These are phyloP conservation scores for Hipposideros larvatus DNA, from an alignment of 2,797 vertebrate genomes.

Conservation along the genomic window DNA sequence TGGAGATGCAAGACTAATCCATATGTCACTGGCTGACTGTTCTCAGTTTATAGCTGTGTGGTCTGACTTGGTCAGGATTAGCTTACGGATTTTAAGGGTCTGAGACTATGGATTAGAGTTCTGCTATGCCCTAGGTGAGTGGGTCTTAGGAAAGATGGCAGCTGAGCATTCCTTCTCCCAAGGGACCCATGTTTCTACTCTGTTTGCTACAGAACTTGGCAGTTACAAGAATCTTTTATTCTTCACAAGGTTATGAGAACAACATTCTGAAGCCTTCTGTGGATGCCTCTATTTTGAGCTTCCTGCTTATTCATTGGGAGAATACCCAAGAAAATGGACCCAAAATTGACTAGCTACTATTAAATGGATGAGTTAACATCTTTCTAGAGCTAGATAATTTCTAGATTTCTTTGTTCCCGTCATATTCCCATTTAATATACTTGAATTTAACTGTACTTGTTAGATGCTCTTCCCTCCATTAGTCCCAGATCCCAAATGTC, in stretches of 20 bases:
- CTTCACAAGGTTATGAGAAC: neutral
- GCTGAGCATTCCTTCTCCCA: neutral
- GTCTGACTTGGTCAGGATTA: slow-evolving; percentile 30
- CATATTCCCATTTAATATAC: slow-evolving; percentile 24
- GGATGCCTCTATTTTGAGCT: neutral
- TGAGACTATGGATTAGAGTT: neutral
- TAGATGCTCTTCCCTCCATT: neutral
- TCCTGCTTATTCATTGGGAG: slow-evolving; percentile 36
- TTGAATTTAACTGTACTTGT: neutral
- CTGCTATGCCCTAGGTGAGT: neutral
- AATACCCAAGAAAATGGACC: slow-evolving; percentile 2
- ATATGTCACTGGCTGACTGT: neutral
- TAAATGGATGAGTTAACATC: neutral
- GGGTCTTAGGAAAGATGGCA: neutral
- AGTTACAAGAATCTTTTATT: neutral
- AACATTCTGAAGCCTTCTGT: slow-evolving; percentile 15
- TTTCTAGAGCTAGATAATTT: neutral
- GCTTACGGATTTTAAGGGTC: neutral
- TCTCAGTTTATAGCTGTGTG: neutral
- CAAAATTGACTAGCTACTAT: neutral
- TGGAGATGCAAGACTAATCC: neutral
- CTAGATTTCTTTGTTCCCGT: neutral
- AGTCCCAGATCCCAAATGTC: neutral
- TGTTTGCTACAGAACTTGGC: neutral
- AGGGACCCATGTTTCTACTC: neutral